Evolutionary conservation across 2,888 invertebrate species (phyloP), one percentile per base, ranked within the genome.

Genomic region (Cephus runcator): DNA sequence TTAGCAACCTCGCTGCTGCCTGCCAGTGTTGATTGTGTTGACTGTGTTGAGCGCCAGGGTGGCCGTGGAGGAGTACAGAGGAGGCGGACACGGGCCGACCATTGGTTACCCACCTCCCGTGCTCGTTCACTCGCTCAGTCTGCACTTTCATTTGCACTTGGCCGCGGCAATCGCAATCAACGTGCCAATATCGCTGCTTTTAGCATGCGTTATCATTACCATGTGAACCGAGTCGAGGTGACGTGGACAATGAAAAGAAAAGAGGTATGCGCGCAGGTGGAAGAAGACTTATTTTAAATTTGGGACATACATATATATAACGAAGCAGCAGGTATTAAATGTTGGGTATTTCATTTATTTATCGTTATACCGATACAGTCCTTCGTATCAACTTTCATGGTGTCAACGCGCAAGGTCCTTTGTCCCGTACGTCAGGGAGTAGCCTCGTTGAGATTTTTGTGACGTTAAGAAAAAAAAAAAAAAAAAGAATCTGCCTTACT

Each of bases 101-200:
- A 75, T 77, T 75, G 77, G 77, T 77, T 73, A 77, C 69, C 77
- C 75, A 71, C 75, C 77, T 77, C 75, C 34, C 75, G 71, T 15
- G 75, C 75, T 75, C 71, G 69, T 33, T 56, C n/a, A 76, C 33
- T 34, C 71, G 31, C 31, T 71, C 71, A 33, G 33, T 33, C 74
- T 69, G 77, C 77, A 77, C 36, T 69, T 77, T 77, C 75, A 36
- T 75, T 77, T 77, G 75, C 75, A 77, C 75, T 69, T n/a, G 69
- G 35, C 35, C n/a, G 74, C 34, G 71, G 34, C 71, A 31, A 34
- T 33, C 34, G 34, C 71, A 31, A 34, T 33, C 71, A 31, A 71
- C 71, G 71, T 31, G 34, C 34, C 71, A 9, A 31, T 71, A 31
- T 31, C 31, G 30, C 11, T 71, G 31, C 34, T 33, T 71, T 71